Evolutionary conservation across 1,140 invertebrate species (phyloP).

Genomic region (Megalopta genalis): DNA sequence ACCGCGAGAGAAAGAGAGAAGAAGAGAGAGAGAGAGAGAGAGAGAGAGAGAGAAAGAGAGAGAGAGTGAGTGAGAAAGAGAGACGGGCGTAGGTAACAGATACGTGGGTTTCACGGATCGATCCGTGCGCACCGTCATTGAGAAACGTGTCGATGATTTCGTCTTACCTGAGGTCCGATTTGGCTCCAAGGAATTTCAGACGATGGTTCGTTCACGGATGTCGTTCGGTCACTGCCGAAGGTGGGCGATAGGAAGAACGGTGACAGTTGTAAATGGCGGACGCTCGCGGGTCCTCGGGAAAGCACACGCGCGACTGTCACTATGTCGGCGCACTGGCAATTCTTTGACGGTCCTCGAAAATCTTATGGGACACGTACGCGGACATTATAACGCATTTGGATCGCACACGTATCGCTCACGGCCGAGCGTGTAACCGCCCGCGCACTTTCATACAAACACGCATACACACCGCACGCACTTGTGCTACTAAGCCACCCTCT

Average conservation of each 20-base stretch:
- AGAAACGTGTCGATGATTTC: slow-evolving; percentile 12
- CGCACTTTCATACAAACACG: slow-evolving; percentile 21
- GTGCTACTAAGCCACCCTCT: slow-evolving; percentile 29
- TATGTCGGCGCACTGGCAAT: slow-evolving; percentile 48
- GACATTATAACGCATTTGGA: slow-evolving; percentile 64
- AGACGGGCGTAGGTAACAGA: slow-evolving; percentile 49
- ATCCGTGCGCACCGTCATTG: slow-evolving; percentile 28
- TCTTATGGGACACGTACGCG: slow-evolving; percentile 42
- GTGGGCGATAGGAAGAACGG: neutral
- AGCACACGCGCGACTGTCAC: slow-evolving; percentile 18
- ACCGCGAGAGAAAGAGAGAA: slow-evolving; percentile 7
- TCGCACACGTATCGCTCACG: slow-evolving; percentile 44
- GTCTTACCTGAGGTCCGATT: slow-evolving; percentile 40
- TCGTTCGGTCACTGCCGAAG: neutral
- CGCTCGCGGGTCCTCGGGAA: neutral
- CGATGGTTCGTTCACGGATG: neutral
- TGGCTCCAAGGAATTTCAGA: neutral
- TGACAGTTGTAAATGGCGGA: slow-evolving; percentile 9
- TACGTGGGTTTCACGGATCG: slow-evolving; percentile 58
- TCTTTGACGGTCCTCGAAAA: slow-evolving; percentile 42
- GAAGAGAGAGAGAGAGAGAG: neutral
- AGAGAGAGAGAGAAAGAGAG: neutral
- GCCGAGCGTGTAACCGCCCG: slow-evolving; percentile 36
- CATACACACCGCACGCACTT: slow-evolving; percentile 4
- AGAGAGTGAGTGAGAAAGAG: neutral